Base-by-base conservation (phyloP, 30 jellyfish, hydroid and myxozoan genomes). In the Nemopilema nomurai region DNA sequence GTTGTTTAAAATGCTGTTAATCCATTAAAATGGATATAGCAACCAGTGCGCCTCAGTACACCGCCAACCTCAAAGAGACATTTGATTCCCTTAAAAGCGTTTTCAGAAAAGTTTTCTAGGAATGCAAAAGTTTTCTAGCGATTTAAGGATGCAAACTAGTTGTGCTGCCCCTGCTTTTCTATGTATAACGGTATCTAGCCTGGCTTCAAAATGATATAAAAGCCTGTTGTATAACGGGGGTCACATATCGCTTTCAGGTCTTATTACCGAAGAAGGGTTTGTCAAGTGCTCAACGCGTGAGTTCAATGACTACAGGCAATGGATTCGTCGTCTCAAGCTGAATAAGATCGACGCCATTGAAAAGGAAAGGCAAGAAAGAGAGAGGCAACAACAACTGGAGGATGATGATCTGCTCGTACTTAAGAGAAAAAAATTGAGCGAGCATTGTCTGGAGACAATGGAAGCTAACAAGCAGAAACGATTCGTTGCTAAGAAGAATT, bases 231-330 rank as follows among this genome's bases (percentile, higher is more conserved):
- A n/a, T n/a, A n/a, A n/a, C n/a, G n/a, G n/a, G n/a, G n/a, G n/a
- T n/a, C n/a, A n/a, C n/a, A n/a, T n/a, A n/a, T n/a, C n/a, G 9
- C 57, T 41, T 41, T 13, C 13, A 93, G 98, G 98, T 24, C 84
- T 83, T 28, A 79, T 93, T 25, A 89, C 98, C 26, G 73, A 84
- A 24, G 97, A 80, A 62, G 98, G 98, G 7, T 85, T 75, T 49
- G 98, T 93, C 33, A 84, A 83, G 77, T 93, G 98, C 76, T 87
- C 97, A 30, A 33, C 90, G 8, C 84, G 75, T n/a, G 98, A 93
- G 80, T 88, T 83, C 82, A 93, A 93, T 41, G 93, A 83, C 21
- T 93, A 72, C 80, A 63, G 98, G 31, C 96, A 87, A 62, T 87
- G 96, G 98, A 84, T 93, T 20, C 84, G 98, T 21, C 83, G 93